Evolutionary conservation across 2,113 vertebrate species (phyloP).

Genomic region (Plectropomus leopardus): DNA sequence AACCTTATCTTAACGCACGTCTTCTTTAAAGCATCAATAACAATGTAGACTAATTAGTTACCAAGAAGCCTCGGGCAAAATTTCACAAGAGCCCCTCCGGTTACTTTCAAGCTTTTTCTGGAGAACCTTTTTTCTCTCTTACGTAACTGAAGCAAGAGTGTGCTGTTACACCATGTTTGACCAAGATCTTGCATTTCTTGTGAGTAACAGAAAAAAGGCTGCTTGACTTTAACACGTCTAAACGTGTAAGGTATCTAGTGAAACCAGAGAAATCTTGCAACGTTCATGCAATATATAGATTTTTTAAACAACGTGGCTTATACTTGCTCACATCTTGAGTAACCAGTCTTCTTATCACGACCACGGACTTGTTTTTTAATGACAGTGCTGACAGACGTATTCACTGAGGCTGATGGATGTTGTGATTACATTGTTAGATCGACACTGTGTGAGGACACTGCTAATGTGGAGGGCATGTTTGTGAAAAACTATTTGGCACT

Average conservation of each 20-base stretch:
- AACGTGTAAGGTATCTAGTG: not conserved
- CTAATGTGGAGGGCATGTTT: not conserved
- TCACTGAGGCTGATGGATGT: not conserved
- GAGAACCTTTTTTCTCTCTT: not conserved
- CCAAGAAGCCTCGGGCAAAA: not conserved
- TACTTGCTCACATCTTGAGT: not conserved
- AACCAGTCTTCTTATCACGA: not conserved
- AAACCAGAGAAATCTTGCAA: slow-evolving; percentile 15
- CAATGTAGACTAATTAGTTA: not conserved
- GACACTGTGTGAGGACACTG: not conserved
- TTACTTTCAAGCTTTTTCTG: not conserved
- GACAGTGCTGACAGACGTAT: not conserved
- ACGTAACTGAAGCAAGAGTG: slow-evolving; percentile 32
- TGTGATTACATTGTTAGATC: not conserved
- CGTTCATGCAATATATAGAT: not conserved
- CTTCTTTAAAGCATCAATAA: not conserved
- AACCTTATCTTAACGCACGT: not conserved
- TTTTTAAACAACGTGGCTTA: not conserved
- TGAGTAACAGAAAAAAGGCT: not conserved
- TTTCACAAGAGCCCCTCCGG: not conserved
- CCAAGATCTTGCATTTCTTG: slow-evolving; percentile 14
- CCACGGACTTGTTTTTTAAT: not conserved
- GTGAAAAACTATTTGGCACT: not conserved
- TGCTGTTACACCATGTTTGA: slow-evolving; percentile 11
- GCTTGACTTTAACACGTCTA: slow-evolving; percentile 1